These are phyloP conservation scores for Echinops telfairi DNA, from an alignment of 2,113 vertebrate species.

Conservation along the genomic window DNA sequence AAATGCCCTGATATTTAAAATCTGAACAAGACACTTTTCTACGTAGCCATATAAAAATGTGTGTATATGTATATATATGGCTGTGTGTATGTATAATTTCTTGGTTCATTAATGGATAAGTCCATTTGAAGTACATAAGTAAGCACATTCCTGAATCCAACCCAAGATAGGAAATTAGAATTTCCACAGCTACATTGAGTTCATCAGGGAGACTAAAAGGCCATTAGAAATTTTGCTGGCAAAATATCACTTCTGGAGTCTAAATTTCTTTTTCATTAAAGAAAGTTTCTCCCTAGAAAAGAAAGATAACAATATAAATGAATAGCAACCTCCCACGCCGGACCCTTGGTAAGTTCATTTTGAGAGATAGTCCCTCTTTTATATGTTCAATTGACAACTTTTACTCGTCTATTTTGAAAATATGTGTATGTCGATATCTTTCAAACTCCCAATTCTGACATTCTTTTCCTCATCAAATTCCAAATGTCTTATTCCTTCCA, in stretches of 20 bases:
- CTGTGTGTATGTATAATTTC: constrained; percentile 9
- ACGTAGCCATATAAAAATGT: neutral
- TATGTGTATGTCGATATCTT: constrained; percentile 11
- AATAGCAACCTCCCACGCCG: neutral
- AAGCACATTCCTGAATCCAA: constrained; percentile 63
- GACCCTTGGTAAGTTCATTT: neutral
- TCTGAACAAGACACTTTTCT: constrained; percentile 65
- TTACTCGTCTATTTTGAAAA: neutral
- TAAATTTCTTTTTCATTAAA: constrained; percentile 43
- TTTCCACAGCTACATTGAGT: constrained; percentile 63
- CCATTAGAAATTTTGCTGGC: constrained; percentile 47
- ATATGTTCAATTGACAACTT: neutral
- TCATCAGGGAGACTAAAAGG: constrained; percentile 66
- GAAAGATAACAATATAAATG: neutral
- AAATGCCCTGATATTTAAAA: constrained; percentile 68
- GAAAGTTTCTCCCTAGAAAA: neutral
- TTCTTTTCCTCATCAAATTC: constrained; percentile 31
- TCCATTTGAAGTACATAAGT: constrained; percentile 52
- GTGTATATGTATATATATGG: no score
- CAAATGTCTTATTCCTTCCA: neutral
- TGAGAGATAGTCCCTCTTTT: neutral
- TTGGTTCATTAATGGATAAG: constrained; percentile 74
- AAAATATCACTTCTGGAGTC: constrained; percentile 62
- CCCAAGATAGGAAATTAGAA: constrained; percentile 64
- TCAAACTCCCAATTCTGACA: neutral